phyloP scores from a whole-genome alignment of 2,113 vertebrate species.

The Theropithecus gelada region DNA sequence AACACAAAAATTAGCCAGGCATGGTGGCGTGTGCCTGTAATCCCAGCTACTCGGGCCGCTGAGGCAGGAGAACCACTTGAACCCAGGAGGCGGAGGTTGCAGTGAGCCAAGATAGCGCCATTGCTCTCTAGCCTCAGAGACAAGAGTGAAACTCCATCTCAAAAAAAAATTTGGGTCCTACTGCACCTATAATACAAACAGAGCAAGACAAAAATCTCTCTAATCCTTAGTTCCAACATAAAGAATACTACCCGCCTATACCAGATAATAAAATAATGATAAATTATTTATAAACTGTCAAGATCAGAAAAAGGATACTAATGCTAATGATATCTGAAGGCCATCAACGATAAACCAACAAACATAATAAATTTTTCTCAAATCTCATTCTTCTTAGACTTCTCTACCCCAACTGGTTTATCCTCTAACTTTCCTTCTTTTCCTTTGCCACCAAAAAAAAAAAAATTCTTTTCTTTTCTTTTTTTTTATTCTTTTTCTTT shows the following conservation, averaged over 20 bases:
- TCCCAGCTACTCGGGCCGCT: no score
- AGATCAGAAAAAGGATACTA: not conserved
- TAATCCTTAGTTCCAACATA: not conserved
- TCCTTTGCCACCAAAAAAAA: not conserved
- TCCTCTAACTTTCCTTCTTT: not conserved
- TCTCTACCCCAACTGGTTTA: not conserved
- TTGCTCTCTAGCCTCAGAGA: no score
- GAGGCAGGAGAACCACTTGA: no score
- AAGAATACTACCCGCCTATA: not conserved
- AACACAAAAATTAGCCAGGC: no score
- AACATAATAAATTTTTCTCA: not conserved
- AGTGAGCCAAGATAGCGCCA: no score
- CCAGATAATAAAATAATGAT: not conserved
- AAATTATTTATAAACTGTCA: not conserved
- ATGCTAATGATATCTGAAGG: not conserved
- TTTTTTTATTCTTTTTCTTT: no score
- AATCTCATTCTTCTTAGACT: not conserved
- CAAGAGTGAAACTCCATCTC: no score
- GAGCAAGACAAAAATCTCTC: not conserved
- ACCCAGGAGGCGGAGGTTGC: no score
- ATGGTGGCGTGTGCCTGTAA: no score
- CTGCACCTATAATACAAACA: not conserved
- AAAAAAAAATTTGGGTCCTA: not conserved
- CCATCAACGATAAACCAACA: not conserved
- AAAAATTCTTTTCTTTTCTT: no score